Conservation (phyloP, 2,113 vertebrate species). For the Cynoglossus semilaevis region DNA sequence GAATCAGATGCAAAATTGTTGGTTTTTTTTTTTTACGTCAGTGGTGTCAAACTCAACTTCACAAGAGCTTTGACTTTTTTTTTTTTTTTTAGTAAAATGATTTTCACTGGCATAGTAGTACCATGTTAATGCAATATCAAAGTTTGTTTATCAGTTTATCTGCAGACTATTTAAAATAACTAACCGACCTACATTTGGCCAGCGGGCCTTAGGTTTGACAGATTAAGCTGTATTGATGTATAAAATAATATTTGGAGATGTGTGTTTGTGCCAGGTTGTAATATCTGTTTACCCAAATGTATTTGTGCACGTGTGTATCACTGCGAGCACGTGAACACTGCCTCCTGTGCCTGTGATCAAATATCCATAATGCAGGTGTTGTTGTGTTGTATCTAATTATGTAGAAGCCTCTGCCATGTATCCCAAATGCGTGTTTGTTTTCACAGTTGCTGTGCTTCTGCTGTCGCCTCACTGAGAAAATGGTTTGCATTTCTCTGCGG, state of each 20-base stretch:
- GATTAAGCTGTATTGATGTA: conserved; percentile 7
- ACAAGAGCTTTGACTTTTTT: no score
- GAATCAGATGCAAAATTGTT: no score
- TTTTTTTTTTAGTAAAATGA: no score
- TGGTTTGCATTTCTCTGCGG: conserved; percentile 26
- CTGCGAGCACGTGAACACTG: conserved; percentile 16
- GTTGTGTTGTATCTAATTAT: conserved; percentile 63
- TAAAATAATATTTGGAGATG: not conserved
- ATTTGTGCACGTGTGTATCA: not conserved
- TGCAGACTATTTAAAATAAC: no score
- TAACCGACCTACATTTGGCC: no score
- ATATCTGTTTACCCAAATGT: conserved; percentile 1
- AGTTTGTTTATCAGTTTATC: no score
- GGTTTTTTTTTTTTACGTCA: no score
- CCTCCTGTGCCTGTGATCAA: conserved; percentile 49
- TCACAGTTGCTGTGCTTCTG: conserved; percentile 34
- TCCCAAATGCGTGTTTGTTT: conserved; percentile 44
- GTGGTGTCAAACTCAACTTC: no score
- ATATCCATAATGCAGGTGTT: conserved; percentile 57
- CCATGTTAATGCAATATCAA: no score
- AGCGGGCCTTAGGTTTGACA: conserved; percentile 1
- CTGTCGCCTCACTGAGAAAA: conserved; percentile 50
- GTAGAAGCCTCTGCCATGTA: conserved; percentile 21
- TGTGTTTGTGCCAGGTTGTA: not conserved
- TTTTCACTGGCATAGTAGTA: no score